Evolutionary conservation across 1,140 invertebrate genomes (phyloP), one percentile per base, ranked within the genome.

Genomic region (Holcopasites calliopsidis): DNA sequence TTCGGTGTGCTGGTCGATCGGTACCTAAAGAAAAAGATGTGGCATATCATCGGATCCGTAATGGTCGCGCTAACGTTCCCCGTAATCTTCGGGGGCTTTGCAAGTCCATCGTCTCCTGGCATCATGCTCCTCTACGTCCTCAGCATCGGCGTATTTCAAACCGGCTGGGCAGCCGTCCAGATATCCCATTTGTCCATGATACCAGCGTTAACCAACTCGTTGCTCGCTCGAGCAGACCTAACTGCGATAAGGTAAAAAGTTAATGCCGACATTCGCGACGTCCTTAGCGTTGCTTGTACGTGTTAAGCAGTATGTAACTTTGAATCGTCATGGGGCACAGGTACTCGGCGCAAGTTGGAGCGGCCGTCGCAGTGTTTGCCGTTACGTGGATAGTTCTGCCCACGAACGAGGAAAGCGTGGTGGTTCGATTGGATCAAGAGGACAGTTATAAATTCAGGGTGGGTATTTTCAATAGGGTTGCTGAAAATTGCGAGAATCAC

Each of bases 181-280:
- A 97, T 98, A 79, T 96, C 97, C 8, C 97, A 98, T 92, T 92
- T 98, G 18, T 95, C 97, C 0, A 94, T 98, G 88, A 97, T 98
- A 88, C 96, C 97, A 10, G 93, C 95, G 61, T 92, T 97, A 55
- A 94, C 96, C 0, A 92, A 93, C 58, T 93, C 93, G 77, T 87
- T 94, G 40, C 90, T 94, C 77, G 93, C 95, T 80, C 93, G 96
- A 78, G 93, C 96, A 4, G 95, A 96, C 84, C 91, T 98, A 50
- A 97, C 96, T 60, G 94, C 96, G 21, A 95, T 95, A 78, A 93
- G 96, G 96, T 96, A 92, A 88, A 71, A 21, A 61, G 7, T 6
- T 21, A 50, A 3, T 47, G 16, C 7, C 4, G 28, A 10, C 23
- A 5, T 10, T 23, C n/a, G 10, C 10, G 26, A 26, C 4, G 55